Conservation (phyloP, 2,113 vertebrate genomes). For the Ginglymostoma cirratum region DNA sequence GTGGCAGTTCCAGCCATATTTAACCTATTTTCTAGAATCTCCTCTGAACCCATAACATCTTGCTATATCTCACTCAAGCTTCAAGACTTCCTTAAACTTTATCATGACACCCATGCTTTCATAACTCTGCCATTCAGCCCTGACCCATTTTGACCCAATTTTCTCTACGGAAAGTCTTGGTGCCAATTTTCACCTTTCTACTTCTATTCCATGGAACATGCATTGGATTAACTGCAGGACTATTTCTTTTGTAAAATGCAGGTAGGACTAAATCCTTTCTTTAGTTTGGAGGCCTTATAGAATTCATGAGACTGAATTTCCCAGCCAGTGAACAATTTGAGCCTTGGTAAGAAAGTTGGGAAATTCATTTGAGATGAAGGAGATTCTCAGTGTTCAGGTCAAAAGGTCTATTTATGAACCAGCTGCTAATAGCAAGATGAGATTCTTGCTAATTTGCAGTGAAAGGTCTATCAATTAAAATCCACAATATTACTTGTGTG, state of each 20-base stretch:
- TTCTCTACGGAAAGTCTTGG: background rate
- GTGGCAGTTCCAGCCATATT: background rate
- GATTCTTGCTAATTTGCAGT: no score
- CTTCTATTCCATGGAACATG: background rate
- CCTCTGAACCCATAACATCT: background rate
- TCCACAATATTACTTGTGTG: no score
- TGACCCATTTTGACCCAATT: background rate
- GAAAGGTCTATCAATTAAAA: no score
- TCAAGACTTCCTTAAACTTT: background rate
- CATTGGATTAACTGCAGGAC: background rate
- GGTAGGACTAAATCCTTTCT: background rate
- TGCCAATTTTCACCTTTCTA: background rate
- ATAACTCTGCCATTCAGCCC: background rate
- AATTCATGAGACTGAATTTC: background rate
- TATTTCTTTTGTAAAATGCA: background rate
- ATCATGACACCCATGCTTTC: background rate
- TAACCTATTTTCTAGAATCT: background rate
- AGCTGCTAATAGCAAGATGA: no score
- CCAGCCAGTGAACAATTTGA: no score
- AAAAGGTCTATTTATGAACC: no score
- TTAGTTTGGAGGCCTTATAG: background rate
- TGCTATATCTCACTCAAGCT: background rate
- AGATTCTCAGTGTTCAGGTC: no score
- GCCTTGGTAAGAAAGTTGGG: no score
- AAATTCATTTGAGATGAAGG: no score